A percentile compares a stretch with the other conserved stretches of the same genome.
phyloP scores from a whole-genome alignment of 2,113 vertebrate species.

The Lonchura striata region DNA sequence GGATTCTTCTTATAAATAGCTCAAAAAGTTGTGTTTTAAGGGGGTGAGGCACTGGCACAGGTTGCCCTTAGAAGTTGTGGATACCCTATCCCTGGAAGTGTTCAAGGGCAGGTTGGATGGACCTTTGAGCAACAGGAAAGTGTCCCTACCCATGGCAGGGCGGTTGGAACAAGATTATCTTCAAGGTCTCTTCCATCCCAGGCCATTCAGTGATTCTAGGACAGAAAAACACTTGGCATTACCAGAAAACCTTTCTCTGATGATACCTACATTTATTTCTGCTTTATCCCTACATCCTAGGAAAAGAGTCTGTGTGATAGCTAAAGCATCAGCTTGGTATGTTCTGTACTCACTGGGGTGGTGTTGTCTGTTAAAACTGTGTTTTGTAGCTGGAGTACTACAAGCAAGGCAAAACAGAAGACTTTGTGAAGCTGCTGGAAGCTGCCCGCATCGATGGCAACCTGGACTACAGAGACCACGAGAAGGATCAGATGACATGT shows the following conservation, averaged over 20 bases:
- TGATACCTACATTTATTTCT: background rate
- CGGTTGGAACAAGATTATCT: accelerated
- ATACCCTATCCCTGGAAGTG: background rate
- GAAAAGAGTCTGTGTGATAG: background rate
- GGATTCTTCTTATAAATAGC: background rate
- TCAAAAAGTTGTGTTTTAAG: background rate
- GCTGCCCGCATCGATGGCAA: slow-evolving; percentile 98
- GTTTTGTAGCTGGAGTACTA: slow-evolving; percentile 92
- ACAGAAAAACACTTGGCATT: background rate
- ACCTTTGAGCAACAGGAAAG: background rate
- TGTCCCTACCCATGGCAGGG: background rate
- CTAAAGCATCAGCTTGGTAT: background rate
- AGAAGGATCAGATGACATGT: slow-evolving; percentile 99
- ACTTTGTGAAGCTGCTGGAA: slow-evolving; percentile 97
- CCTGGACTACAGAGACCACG: slow-evolving; percentile 97
- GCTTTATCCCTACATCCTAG: background rate
- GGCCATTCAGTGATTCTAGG: background rate
- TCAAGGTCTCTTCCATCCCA: background rate
- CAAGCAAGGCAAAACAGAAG: slow-evolving; percentile 98
- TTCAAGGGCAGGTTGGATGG: background rate
- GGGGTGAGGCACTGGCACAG: background rate
- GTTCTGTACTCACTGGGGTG: background rate
- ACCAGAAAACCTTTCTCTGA: background rate
- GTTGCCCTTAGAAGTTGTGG: background rate
- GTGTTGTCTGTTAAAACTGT: background rate